Evolutionary conservation across 2,888 invertebrate species (phyloP).

Genomic region (Eurois occulta): DNA sequence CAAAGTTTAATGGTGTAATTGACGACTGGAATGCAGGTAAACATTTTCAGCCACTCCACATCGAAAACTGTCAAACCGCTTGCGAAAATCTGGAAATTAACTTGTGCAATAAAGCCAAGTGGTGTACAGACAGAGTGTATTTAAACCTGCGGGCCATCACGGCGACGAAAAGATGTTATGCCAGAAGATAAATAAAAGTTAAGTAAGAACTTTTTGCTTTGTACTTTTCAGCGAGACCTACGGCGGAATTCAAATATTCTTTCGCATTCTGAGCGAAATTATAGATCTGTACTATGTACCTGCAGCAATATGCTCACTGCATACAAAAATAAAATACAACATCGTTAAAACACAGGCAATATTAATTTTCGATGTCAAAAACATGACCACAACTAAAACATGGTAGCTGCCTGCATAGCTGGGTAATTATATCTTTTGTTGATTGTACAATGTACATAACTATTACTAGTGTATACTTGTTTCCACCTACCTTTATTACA

Average conservation of each 20-base stretch:
- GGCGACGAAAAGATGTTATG: background rate
- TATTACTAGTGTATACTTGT: slow-evolving; percentile 9
- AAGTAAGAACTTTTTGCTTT: slow-evolving; percentile 13
- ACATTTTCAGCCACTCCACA: background rate
- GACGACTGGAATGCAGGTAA: background rate
- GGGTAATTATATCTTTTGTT: slow-evolving; percentile 18
- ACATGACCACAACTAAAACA: background rate
- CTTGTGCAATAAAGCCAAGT: background rate
- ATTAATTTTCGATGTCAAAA: slow-evolving; percentile 28
- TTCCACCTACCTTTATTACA: slow-evolving; percentile 12
- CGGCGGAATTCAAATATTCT: slow-evolving; percentile 26
- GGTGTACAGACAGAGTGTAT: no score
- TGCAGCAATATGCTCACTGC: background rate
- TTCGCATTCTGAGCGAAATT: background rate
- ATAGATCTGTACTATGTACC: background rate
- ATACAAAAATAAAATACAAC: background rate
- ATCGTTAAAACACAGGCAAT: background rate
- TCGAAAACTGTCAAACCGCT: background rate
- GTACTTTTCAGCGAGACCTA: slow-evolving; percentile 17
- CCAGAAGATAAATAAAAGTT: slow-evolving; percentile 14
- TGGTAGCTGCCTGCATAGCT: slow-evolving; percentile 5
- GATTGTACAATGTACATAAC: background rate
- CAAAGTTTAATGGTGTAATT: background rate
- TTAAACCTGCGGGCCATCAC: background rate
- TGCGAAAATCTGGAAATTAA: background rate